phyloP scores from a whole-genome alignment of 2,888 invertebrate species.

The Phalangium opilio region DNA sequence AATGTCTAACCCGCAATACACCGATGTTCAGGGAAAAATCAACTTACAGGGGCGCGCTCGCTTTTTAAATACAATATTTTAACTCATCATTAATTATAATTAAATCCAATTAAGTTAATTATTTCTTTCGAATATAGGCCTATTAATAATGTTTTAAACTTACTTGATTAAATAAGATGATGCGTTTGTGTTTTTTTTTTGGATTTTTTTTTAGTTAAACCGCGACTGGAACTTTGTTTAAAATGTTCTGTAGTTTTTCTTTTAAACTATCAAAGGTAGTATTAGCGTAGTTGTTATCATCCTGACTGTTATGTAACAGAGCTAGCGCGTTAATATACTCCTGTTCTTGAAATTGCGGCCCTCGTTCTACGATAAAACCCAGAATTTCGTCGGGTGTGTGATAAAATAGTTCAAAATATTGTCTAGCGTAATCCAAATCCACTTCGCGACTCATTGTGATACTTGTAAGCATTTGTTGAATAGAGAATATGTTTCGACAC shows the following conservation, averaged over 20 bases:
- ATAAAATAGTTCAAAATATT: constrained; percentile 72
- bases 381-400: constrained; percentile 74
- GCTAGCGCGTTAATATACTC: constrained; percentile 63
- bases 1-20: too few species aligned
- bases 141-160: too few species aligned
- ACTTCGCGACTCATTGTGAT: constrained; percentile 66
- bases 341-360: constrained; percentile 68
- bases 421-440: constrained; percentile 72
- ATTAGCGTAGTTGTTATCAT: constrained; percentile 9
- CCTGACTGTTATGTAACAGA: constrained; percentile 15
- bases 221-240: constrained; percentile 19
- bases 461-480: constrained; percentile 64
- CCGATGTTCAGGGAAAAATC: too few species aligned
- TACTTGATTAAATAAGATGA: too few species aligned
- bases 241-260: constrained; percentile 17
- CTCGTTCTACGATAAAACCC: constrained; percentile 64
- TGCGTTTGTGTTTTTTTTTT: too few species aligned
- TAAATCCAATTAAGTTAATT: too few species aligned
- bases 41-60: too few species aligned
- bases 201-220: constrained; percentile 5
- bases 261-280: constrained; percentile 8
- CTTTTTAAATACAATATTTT: too few species aligned
- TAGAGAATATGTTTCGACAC: constrained; percentile 64
- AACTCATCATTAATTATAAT: too few species aligned
- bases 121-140: too few species aligned